Conservation (phyloP, 1,140 invertebrate species). For the Leptinotarsa undecemlineata region DNA sequence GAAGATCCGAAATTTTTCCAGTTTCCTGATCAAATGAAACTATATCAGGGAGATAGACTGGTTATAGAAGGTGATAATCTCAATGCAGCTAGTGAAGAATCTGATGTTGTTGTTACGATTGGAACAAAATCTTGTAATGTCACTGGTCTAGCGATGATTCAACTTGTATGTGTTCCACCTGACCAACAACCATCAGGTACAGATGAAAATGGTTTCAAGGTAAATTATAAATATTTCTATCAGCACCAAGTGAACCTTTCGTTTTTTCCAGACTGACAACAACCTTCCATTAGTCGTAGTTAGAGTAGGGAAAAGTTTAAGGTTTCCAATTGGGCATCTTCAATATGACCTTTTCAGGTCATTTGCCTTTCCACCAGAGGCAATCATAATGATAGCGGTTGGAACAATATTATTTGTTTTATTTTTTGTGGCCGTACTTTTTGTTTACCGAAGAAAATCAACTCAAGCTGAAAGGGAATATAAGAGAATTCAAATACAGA, state of each 20-base stretch:
- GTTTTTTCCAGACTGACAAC: constrained; percentile 59
- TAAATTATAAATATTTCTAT: constrained; percentile 36
- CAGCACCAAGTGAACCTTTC: neutral
- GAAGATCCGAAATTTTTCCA: constrained; percentile 90
- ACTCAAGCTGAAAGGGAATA: constrained; percentile 95
- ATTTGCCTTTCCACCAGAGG: constrained; percentile 84
- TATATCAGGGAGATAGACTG: constrained; percentile 91
- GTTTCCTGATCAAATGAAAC: constrained; percentile 83
- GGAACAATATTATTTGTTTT: constrained; percentile 82
- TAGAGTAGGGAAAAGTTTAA: constrained; percentile 81
- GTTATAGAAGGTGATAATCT: constrained; percentile 95
- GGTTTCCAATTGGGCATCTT: constrained; percentile 85
- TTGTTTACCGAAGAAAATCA: constrained; percentile 88
- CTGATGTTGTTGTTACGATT: constrained; percentile 92
- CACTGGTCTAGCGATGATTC: constrained; percentile 84
- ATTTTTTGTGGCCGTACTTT: constrained; percentile 81
- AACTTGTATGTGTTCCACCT: constrained; percentile 89
- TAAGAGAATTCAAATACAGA: constrained; percentile 97
- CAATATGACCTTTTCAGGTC: constrained; percentile 86
- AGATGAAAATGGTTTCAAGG: constrained; percentile 80
- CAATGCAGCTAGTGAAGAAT: constrained; percentile 88
- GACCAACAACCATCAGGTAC: constrained; percentile 82
- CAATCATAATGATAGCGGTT: constrained; percentile 81
- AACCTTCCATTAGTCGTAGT: constrained; percentile 88
- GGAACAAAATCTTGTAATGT: constrained; percentile 88